Evolutionary conservation across 2,113 vertebrate genomes (phyloP), one percentile per base, ranked within the genome.

Genomic region (Acanthisitta chloris): DNA sequence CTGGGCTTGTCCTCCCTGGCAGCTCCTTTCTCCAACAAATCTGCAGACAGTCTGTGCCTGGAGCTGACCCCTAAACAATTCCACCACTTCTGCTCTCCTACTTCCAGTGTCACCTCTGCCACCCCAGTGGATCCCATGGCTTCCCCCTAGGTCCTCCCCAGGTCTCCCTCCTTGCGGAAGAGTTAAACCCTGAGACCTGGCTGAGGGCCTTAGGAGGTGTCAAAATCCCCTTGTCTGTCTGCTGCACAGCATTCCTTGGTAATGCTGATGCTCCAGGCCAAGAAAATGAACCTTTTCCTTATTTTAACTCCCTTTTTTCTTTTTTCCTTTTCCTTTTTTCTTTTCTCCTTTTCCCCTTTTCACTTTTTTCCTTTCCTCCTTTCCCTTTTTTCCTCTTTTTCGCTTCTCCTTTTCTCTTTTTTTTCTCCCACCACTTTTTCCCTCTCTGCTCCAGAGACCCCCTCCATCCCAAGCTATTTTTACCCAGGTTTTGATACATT

Each of bases 391-490:
- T 28, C 6, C 4, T 46, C 4, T 31, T 59, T 42, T 36, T 34
- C 8, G 51, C 54, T 25, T 17, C 20, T 24, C 57, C 14, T 57
- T 33, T 52, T 4, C 10, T 5, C 16, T 36, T 15, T 9, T 17
- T 5, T 21, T 14, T 2, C 2, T 2, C 15, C 6, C 12, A 3
- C 0, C 0, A 10, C 4, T 46, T 28, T 45, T 62, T 58, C 33
- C 46, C 28, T 71, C 66, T 67, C 52, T 58, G 36, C 36, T 77
- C 23, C 31, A 48, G 70, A 80, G 81, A 91, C 67, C 81, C 81
- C 54, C 73, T 83, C 58, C 52, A 62, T 86, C 85, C 42, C 57
- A 29, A 94, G 90, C 89, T 95, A 94, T 97, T 97, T 96, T 94
- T 96, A 96, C 69, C 40, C 74, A 25, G 52, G 33, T 95, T 96